Conservation (phyloP, 2,797 vertebrate genomes). For the Artibeus jamaicensis region DNA sequence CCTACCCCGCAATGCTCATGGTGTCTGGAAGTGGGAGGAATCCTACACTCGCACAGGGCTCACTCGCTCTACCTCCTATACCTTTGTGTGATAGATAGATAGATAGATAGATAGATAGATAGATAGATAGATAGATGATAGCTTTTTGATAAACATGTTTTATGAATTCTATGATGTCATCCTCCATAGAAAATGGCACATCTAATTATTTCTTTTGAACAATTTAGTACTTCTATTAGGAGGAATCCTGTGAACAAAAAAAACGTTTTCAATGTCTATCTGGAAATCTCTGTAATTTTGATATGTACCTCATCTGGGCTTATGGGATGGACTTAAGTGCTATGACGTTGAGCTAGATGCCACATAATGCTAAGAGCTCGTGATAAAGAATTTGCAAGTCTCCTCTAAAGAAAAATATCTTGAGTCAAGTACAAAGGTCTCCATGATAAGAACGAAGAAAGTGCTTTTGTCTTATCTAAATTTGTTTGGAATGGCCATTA, state of each 20-base stretch:
- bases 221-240: neutral
- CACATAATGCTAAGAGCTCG: neutral
- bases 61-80: no score
- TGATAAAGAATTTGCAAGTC: neutral
- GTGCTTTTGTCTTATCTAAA: neutral
- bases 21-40: fast-evolving
- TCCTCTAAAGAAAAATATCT: neutral
- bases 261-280: neutral
- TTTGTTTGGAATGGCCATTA: neutral
- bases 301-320: neutral
- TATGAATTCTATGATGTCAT: neutral
- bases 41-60: neutral
- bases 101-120: neutral
- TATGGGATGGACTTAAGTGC: neutral
- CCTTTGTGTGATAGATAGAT: neutral
- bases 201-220: neutral
- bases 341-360: neutral
- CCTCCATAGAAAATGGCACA: neutral
- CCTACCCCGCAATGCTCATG: neutral
- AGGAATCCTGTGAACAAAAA: neutral
- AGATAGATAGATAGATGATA: neutral
- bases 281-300: neutral
- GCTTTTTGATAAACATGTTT: neutral
- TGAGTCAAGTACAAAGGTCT: neutral
- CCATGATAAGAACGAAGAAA: neutral